Evolutionary conservation across 2,888 invertebrate genomes (phyloP).

Genomic region (Caenorhabditis macrosperma): DNA sequence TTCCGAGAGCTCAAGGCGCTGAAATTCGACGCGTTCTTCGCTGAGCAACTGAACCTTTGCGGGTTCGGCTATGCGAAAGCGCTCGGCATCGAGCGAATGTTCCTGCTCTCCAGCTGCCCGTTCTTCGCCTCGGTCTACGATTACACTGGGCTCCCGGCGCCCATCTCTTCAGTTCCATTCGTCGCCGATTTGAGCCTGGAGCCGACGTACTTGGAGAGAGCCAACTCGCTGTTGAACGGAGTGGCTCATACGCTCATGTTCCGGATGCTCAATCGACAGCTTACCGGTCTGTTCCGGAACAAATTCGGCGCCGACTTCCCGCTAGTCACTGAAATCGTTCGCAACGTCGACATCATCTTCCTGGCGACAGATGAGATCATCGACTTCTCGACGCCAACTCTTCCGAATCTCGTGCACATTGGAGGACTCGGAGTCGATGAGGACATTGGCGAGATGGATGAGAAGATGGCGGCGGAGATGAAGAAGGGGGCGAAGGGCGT

Average conservation of each 20-base stretch:
- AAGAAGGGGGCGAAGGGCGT: slow-evolving; percentile 66
- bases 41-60: slow-evolving; percentile 68
- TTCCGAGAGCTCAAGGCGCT: slow-evolving; percentile 55
- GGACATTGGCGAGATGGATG: slow-evolving; percentile 25
- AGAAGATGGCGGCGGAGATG: slow-evolving; percentile 62
- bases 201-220: slow-evolving; percentile 44
- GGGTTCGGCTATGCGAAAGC: slow-evolving; percentile 65
- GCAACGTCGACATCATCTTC: slow-evolving; percentile 68
- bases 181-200: slow-evolving; percentile 14
- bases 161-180: slow-evolving; percentile 27
- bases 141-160: slow-evolving; percentile 41
- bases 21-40: slow-evolving; percentile 69
- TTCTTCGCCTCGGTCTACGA: slow-evolving; percentile 31
- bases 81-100: slow-evolving; percentile 62
- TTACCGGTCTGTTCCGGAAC: slow-evolving; percentile 17
- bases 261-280: not conserved
- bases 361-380: slow-evolving; percentile 70
- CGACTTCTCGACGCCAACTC: slow-evolving; percentile 66
- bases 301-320: slow-evolving; percentile 64
- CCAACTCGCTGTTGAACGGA: slow-evolving; percentile 14
- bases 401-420: slow-evolving; percentile 70
- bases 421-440: slow-evolving; percentile 68
- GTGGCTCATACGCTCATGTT: not conserved
- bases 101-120: slow-evolving; percentile 62
- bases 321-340: slow-evolving; percentile 38